phyloP scores from a whole-genome alignment of 2,113 vertebrate genomes.

The Sporophila hypoxantha region DNA sequence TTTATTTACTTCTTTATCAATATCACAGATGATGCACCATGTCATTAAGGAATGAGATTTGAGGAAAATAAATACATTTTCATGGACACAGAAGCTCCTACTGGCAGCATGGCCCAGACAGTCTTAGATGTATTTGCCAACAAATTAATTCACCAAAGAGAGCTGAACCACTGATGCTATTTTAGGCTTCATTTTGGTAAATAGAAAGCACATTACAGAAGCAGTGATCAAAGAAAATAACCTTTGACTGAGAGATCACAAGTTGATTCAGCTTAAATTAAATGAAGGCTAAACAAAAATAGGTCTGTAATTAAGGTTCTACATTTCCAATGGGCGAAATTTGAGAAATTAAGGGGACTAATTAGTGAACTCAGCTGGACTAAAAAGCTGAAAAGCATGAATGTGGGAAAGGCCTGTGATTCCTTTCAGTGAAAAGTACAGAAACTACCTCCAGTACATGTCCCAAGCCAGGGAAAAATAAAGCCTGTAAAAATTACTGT shows the following conservation, averaged over 20 bases:
- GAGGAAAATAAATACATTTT: constrained; percentile 5
- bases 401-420: background rate
- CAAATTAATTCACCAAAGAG: constrained; percentile 49
- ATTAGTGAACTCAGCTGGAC: constrained; percentile 17
- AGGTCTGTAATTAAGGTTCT: constrained; percentile 48
- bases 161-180: constrained; percentile 32
- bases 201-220: background rate
- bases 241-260: constrained; percentile 40
- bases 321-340: constrained; percentile 3
- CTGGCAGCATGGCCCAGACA: background rate
- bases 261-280: constrained; percentile 45
- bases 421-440: background rate
- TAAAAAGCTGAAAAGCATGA: background rate
- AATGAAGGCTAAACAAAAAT: constrained; percentile 40
- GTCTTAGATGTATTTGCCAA: constrained; percentile 45
- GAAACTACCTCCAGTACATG: background rate
- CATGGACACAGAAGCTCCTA: background rate
- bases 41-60: constrained; percentile 4
- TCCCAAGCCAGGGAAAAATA: background rate
- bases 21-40: background rate
- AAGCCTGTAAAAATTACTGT: background rate
- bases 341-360: constrained; percentile 15
- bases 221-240: constrained; percentile 39
- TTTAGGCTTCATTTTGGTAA: constrained; percentile 35
- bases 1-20: background rate